These are phyloP conservation scores for Otus sunia DNA, from an alignment of 2,113 vertebrate genomes.

Conservation along the genomic window DNA sequence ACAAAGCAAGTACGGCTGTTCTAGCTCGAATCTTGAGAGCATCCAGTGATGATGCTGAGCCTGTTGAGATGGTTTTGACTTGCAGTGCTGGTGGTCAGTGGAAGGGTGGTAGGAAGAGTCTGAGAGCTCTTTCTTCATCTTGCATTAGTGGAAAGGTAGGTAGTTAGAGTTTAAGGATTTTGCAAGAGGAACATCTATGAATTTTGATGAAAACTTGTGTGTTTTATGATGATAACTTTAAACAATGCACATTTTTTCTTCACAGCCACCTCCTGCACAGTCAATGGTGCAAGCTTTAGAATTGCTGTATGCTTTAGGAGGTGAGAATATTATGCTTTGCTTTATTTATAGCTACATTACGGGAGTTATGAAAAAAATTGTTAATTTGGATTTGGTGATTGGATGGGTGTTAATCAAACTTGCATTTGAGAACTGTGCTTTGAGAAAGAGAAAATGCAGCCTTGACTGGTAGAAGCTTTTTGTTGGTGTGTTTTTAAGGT, in stretches of 20 bases:
- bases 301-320: constrained; percentile 94
- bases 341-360: neutral
- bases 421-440: neutral
- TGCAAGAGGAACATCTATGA: neutral
- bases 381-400: neutral
- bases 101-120: neutral
- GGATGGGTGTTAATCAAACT: neutral
- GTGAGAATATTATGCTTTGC: constrained; percentile 71
- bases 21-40: neutral
- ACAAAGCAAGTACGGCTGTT: neutral
- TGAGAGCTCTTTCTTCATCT: neutral
- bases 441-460: neutral
- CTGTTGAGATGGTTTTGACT: neutral
- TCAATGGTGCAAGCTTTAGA: constrained; percentile 98
- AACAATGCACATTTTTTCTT: neutral
- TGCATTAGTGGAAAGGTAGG: neutral
- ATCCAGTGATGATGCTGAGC: neutral
- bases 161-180: neutral
- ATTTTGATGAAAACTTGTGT: neutral
- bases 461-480: neutral
- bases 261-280: constrained; percentile 94
- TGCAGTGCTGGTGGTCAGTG: neutral
- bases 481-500: neutral
- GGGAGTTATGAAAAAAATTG: neutral
- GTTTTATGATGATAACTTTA: neutral